Percentiles rank a stretch among this genome's conserved stretches.
phyloP scores from a whole-genome alignment of 2,797 vertebrate genomes.

The Vireo griseus region DNA sequence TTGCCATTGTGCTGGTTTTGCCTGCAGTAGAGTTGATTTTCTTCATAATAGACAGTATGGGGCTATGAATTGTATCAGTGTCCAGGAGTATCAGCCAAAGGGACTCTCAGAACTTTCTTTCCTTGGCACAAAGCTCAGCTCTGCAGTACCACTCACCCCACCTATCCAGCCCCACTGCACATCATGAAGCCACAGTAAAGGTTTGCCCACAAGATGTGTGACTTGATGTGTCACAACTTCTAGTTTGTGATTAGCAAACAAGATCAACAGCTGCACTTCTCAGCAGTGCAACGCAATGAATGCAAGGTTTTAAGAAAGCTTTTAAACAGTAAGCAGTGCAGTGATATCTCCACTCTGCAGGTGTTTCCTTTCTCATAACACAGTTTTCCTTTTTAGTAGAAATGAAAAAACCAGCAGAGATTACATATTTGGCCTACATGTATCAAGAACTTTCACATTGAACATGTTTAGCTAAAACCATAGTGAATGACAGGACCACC shows the following conservation, averaged over 20 bases:
- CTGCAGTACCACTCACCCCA: background rate
- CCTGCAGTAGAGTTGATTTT: background rate
- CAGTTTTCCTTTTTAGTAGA: background rate
- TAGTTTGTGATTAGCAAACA: background rate
- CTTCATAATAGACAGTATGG: background rate
- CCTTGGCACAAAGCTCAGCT: background rate
- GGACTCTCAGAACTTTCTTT: background rate
- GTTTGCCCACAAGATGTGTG: background rate
- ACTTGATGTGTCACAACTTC: background rate
- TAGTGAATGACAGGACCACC: background rate
- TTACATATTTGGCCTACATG: background rate
- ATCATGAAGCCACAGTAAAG: fast-evolving
- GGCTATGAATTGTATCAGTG: background rate
- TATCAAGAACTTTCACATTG: background rate
- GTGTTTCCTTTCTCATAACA: background rate
- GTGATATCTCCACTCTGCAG: fast-evolving
- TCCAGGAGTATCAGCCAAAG: background rate
- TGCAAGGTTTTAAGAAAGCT: background rate
- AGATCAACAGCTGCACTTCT: background rate
- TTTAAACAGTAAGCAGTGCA: background rate
- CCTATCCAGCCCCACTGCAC: fast-evolving
- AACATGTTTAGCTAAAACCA: background rate
- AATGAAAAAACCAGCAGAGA: background rate
- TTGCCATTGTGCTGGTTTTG: background rate
- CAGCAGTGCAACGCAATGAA: background rate